phyloP scores from a whole-genome alignment of 2,888 invertebrate species.

The Dioctria linearis region DNA sequence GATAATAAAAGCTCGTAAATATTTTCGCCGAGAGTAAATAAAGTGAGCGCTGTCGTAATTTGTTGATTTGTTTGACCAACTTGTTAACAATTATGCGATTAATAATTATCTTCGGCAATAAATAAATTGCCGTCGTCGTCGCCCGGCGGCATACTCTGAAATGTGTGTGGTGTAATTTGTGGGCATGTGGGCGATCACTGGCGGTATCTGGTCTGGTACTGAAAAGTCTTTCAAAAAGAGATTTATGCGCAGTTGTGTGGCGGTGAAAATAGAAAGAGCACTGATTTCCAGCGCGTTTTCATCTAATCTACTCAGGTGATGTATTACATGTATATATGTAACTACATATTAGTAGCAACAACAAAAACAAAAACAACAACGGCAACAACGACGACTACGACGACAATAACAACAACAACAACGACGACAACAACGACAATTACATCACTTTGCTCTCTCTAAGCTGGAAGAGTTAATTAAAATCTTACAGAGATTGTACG shows the following conservation, averaged over 20 bases:
- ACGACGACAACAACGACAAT: background rate
- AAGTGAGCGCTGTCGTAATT: conserved; percentile 48
- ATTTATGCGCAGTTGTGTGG: conserved; percentile 9
- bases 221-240: background rate
- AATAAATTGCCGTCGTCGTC: conserved; percentile 18
- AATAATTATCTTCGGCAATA: conserved; percentile 45
- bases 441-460: background rate
- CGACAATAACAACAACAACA: background rate
- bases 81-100: conserved; percentile 49
- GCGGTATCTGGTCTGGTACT: background rate
- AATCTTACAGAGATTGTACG: background rate
- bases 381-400: background rate
- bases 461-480: conserved; percentile 6
- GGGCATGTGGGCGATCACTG: conserved; percentile 26
- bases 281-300: background rate
- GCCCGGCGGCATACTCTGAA: background rate
- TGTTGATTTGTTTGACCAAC: conserved; percentile 47
- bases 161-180: conserved; percentile 17
- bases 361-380: no score
- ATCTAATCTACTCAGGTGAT: background rate
- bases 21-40: conserved; percentile 40
- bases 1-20: conserved; percentile 41
- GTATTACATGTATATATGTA: no score
- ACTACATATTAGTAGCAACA: no score
- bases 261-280: background rate